These are phyloP conservation scores for Anoplophora glabripennis DNA, from an alignment of 1,140 invertebrate genomes.

Conservation along the genomic window DNA sequence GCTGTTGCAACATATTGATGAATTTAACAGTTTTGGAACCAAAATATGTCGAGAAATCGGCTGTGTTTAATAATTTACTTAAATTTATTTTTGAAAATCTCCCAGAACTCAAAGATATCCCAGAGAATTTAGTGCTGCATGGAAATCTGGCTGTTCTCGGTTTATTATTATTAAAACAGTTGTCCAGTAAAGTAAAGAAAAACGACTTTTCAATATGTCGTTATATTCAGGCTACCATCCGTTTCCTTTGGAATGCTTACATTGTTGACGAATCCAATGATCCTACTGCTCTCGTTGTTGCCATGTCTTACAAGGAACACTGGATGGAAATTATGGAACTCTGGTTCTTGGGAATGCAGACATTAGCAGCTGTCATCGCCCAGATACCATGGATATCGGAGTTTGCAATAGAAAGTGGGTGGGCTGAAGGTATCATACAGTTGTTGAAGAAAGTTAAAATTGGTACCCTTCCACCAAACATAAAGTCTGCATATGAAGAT, in stretches of 20 bases:
- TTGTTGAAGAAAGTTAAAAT: slow-evolving; percentile 77
- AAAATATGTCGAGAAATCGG: slow-evolving; percentile 73
- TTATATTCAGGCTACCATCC: slow-evolving; percentile 82
- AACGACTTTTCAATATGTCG: slow-evolving; percentile 84
- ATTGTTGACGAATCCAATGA: slow-evolving; percentile 84
- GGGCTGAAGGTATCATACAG: slow-evolving; percentile 81
- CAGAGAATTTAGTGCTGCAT: slow-evolving; percentile 78
- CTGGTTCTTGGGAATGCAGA: slow-evolving; percentile 93
- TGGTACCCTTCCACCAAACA: slow-evolving; percentile 74
- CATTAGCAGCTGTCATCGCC: slow-evolving; percentile 74
- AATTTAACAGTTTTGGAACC: slow-evolving; percentile 86
- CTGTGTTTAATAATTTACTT: slow-evolving; percentile 72
- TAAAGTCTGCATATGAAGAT: slow-evolving; percentile 87
- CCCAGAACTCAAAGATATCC: slow-evolving; percentile 78
- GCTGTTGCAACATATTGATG: slow-evolving; percentile 88
- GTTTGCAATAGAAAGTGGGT: slow-evolving; percentile 88
- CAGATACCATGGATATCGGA: slow-evolving; percentile 85
- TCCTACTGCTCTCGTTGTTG: slow-evolving; percentile 73
- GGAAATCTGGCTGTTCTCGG: slow-evolving; percentile 83
- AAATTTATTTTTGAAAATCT: slow-evolving; percentile 85
- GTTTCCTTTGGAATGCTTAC: slow-evolving; percentile 90
- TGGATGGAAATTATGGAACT: slow-evolving; percentile 88
- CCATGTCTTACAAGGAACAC: slow-evolving; percentile 78
- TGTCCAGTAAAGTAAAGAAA: slow-evolving; percentile 75
- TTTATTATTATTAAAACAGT: slow-evolving; percentile 78